Conservation (phyloP, 2,113 vertebrate species). For the Panurus biarmicus region DNA sequence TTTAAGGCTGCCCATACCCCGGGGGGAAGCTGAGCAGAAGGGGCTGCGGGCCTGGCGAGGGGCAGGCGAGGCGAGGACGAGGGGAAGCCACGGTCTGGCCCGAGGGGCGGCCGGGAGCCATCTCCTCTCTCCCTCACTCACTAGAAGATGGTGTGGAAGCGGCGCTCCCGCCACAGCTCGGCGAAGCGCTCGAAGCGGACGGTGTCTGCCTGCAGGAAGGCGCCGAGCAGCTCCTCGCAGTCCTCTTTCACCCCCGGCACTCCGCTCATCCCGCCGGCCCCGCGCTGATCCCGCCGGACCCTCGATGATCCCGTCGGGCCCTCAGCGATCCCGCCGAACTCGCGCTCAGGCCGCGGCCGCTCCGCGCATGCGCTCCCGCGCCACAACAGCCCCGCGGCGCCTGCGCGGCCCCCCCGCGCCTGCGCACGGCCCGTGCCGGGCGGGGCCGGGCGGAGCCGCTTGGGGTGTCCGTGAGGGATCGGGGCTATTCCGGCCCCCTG, state of each 20-base stretch:
- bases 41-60: not conserved
- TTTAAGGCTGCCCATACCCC: accelerated
- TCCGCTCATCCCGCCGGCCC: not conserved
- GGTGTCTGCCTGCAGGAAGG: conserved; percentile 78
- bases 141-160: conserved; percentile 84
- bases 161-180: conserved; percentile 80
- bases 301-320: too few relatives aligned
- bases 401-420: not conserved
- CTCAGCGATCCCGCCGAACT: too few relatives aligned
- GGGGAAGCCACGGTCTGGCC: not conserved
- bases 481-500: accelerated
- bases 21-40: not conserved
- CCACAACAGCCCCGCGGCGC: accelerated
- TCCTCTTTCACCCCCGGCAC: conserved; percentile 70
- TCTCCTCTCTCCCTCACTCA: conserved; percentile 45
- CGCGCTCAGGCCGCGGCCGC: not conserved
- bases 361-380: not conserved
- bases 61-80: too few relatives aligned
- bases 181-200: conserved; percentile 86
- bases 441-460: not conserved
- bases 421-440: not conserved
- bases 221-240: conserved; percentile 79
- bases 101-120: not conserved
- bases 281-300: too few relatives aligned
- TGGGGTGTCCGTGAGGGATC: accelerated